Conservation (phyloP, 2,113 vertebrate species). For the Australoheros scitulus region DNA sequence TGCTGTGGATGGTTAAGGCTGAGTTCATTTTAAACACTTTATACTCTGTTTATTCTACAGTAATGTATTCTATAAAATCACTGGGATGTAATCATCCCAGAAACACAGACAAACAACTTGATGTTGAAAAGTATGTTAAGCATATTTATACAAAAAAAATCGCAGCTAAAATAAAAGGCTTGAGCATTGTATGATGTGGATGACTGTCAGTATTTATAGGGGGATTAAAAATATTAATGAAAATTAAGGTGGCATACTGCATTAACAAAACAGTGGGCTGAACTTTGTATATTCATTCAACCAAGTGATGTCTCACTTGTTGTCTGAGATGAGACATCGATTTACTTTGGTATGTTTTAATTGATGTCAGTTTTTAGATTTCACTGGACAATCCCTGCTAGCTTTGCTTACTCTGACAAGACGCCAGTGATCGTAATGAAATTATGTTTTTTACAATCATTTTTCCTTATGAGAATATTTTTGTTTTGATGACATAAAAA, state of each 20-base stretch:
- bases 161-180: background rate
- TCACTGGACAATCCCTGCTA: background rate
- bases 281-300: background rate
- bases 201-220: background rate
- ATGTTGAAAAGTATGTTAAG: too few relatives aligned
- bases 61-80: background rate
- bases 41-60: background rate
- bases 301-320: background rate
- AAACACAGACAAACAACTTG: accelerated
- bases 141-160: background rate
- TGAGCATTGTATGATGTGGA: background rate
- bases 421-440: background rate
- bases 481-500: background rate
- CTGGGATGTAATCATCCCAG: background rate
- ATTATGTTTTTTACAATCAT: background rate
- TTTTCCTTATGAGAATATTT: background rate
- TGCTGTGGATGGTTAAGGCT: too few relatives aligned
- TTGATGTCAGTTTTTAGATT: too few relatives aligned
- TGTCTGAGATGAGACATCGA: too few relatives aligned
- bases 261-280: background rate
- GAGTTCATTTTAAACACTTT: background rate
- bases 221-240: too few relatives aligned
- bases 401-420: background rate
- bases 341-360: too few relatives aligned
- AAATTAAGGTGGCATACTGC: background rate